Evolutionary conservation across 2,797 vertebrate species (phyloP).

Genomic region (Pipistrellus nathusii): DNA sequence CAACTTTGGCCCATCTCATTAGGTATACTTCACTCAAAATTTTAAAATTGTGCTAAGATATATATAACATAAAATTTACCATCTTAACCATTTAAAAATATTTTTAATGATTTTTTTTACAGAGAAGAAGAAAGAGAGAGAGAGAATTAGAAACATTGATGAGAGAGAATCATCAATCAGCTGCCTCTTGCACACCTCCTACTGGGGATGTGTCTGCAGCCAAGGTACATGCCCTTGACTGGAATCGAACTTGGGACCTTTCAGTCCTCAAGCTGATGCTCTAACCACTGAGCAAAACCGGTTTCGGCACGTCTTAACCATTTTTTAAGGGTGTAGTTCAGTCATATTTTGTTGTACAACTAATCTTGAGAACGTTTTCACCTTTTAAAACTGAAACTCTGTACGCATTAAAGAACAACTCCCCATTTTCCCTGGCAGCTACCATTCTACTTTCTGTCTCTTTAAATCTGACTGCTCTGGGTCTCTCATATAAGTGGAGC

Average conservation of each 20-base stretch:
- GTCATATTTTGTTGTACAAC: not conserved
- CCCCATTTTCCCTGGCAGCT: not conserved
- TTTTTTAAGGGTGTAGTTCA: not conserved
- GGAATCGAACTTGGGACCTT: no score
- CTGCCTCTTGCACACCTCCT: no score
- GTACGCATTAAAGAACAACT: not conserved
- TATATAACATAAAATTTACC: not conserved
- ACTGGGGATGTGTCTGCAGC: no score
- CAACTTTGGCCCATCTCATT: constrained; percentile 35
- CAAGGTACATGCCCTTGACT: no score
- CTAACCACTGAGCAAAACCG: no score
- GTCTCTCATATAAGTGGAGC: not conserved
- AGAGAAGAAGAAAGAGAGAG: no score
- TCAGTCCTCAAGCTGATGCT: no score
- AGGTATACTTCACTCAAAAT: constrained; percentile 14
- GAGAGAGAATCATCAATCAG: no score
- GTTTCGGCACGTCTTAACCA: not conserved
- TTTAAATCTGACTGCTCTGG: not conserved
- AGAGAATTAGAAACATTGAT: no score
- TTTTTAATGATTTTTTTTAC: no score
- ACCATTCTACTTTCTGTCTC: constrained; percentile 3
- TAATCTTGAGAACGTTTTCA: constrained; percentile 21
- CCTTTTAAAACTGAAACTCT: constrained; percentile 55
- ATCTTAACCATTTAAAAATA: not conserved
- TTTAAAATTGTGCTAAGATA: not conserved